Evolutionary conservation across 92 coral and sea anemone genomes (phyloP).

Genomic region (Metridium senile): DNA sequence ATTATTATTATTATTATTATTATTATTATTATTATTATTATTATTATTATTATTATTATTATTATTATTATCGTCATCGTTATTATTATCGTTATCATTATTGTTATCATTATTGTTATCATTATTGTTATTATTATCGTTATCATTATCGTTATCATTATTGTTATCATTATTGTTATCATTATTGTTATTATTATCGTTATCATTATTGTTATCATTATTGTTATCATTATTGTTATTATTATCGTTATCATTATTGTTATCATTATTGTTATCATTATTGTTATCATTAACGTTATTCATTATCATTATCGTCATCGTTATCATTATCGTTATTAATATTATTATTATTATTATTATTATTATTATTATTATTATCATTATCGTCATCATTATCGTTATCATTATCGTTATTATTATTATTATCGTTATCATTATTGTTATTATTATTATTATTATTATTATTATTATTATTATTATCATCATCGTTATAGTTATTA

Average conservation of each 20-base stretch:
- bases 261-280: background rate
- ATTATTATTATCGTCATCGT: background rate
- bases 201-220: background rate
- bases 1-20: background rate
- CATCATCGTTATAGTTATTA: no score
- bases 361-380: background rate
- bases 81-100: background rate
- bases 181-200: background rate
- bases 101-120: background rate
- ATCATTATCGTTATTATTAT: no score
- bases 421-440: no score
- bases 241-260: conserved; percentile 1
- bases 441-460: no score
- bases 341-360: background rate
- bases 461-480: no score
- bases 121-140: background rate
- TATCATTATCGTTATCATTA: background rate
- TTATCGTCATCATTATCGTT: no score
- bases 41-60: background rate
- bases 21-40: background rate
- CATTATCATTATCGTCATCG: background rate
- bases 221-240: background rate
- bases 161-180: no score
- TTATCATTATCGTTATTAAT: background rate
- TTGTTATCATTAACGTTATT: background rate